Base-by-base conservation (phyloP, 2,888 invertebrate genomes). In the Cacoxenus indagator region DNA sequence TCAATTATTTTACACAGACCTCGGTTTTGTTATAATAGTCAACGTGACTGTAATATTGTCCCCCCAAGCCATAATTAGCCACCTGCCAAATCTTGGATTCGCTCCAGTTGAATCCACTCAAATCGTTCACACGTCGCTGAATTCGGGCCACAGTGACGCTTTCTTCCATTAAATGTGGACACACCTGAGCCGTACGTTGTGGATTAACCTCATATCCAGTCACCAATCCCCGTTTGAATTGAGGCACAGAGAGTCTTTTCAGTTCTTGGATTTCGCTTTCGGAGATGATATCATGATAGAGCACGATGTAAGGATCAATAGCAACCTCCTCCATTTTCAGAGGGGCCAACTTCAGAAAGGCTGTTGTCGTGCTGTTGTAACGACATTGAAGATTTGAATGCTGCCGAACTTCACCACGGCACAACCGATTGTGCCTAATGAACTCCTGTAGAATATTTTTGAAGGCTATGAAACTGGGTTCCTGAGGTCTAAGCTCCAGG, bases 1-100 rank as follows among this genome's bases (percentile, higher is more conserved):
- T 4, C n/a, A 61, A 11, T 17, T 17, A 51, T 51, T 22, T 2
- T 1, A 37, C 3, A 37, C 37, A 37, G 14, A 89, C 86, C 80
- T 90, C 90, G 43, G 79, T 73, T 0, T 73, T 67, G 67, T 79
- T 78, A 66, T 78, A 78, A 66, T 77, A 79, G 68, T 82, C 82
- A 64, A 68, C 75, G 48, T 82, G 82, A 0, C 71, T 76, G 4
- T 67, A 76, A 64, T 81, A 82, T 57, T 79, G 78, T 0, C 82
- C 82, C 11, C 80, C 82, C 29, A 81, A 29, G 1, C 81, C 81
- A 71, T 82, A 82, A 57, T 81, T 82, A 73, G 76, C 75, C 1
- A 81, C 72, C 73, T 82, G 81, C 22, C 80, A 37, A 46, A 70
- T 67, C 68, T 81, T 79, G 19, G 77, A 70, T 1, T 64, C 70